A percentile compares a stretch with the other conserved stretches of the same genome.
phyloP scores from a whole-genome alignment of 1,140 invertebrate species.

The Temnothorax longispinosus region DNA sequence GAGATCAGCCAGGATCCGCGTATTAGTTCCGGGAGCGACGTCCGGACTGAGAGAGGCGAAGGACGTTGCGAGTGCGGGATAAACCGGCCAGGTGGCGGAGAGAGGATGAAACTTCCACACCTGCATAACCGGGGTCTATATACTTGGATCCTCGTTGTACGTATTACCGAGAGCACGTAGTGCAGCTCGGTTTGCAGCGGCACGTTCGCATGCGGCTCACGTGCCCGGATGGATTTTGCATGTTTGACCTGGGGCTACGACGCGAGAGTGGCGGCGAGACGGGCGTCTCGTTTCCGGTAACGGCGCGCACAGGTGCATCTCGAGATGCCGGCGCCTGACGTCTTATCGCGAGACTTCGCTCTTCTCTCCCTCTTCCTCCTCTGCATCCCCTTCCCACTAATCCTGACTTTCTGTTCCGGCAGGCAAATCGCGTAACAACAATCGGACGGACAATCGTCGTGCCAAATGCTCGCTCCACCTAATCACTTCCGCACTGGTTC shows the following conservation, averaged over 20 bases:
- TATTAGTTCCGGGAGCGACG: slow-evolving; percentile 10
- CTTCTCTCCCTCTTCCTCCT: not conserved
- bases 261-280: slow-evolving; percentile 27
- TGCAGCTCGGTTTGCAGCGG: slow-evolving; percentile 46
- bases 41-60: not conserved
- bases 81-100: slow-evolving; percentile 35
- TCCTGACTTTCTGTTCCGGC: not conserved
- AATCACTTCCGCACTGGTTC: slow-evolving; percentile 46
- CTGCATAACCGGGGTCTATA: slow-evolving; percentile 43
- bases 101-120: slow-evolving; percentile 46
- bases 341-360: slow-evolving; percentile 50
- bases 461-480: slow-evolving; percentile 6
- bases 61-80: slow-evolving; percentile 5
- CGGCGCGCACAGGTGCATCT: slow-evolving; percentile 38
- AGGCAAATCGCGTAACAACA: slow-evolving; percentile 20
- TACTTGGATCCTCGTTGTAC: slow-evolving; percentile 63
- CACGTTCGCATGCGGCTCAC: slow-evolving; percentile 72
- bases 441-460: slow-evolving; percentile 35
- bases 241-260: slow-evolving; percentile 76
- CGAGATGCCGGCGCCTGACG: slow-evolving; percentile 47
- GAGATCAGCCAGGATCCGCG: slow-evolving; percentile 37
- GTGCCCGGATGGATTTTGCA: slow-evolving; percentile 78
- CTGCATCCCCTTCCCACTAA: not conserved
- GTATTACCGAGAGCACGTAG: slow-evolving; percentile 60
- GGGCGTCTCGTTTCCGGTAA: slow-evolving; percentile 59